These are phyloP conservation scores for Scaptomyza reducta DNA, from an alignment of 2,888 invertebrate genomes.

Conservation along the genomic window DNA sequence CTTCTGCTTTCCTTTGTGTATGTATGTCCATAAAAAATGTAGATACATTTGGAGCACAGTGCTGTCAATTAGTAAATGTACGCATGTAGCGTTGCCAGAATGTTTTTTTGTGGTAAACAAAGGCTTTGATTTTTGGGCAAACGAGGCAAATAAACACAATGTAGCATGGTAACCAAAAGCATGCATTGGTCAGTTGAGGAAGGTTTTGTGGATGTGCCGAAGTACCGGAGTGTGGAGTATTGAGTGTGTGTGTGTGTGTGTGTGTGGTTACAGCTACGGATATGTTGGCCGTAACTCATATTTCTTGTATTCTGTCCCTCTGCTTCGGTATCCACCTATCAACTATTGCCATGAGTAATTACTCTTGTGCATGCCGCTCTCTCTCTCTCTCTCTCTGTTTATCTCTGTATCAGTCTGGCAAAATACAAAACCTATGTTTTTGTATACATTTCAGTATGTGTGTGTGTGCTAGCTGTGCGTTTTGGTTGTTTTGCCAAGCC, in stretches of 20 bases:
- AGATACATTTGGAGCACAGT: constrained; percentile 4
- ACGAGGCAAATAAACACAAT: constrained; percentile 60
- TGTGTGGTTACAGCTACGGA: constrained; percentile 36
- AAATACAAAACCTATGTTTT: constrained; percentile 2
- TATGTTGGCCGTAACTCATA: constrained; percentile 48
- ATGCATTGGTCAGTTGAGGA: not conserved
- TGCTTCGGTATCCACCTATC: not conserved
- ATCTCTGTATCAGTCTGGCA: constrained; percentile 27
- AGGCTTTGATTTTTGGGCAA: constrained; percentile 68
- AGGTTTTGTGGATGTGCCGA: not conserved
- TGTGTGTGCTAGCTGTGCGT: constrained; percentile 41
- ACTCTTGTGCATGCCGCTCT: constrained; percentile 61
- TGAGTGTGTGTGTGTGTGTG: not conserved
- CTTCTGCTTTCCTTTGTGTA: not conserved
- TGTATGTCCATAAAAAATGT: constrained; percentile 5
- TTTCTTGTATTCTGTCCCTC: constrained; percentile 5
- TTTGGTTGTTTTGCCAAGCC: constrained; percentile 55
- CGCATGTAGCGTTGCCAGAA: constrained; percentile 3
- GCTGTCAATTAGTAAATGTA: constrained; percentile 44
- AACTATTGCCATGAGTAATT: constrained; percentile 70
- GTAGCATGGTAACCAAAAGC: too few relatives aligned
- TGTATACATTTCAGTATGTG: not conserved
- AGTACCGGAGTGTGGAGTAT: not conserved
- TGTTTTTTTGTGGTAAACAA: constrained; percentile 34
- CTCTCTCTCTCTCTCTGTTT: constrained; percentile 17